phyloP scores from a whole-genome alignment of 2,113 vertebrate genomes.

The Channa maculata region DNA sequence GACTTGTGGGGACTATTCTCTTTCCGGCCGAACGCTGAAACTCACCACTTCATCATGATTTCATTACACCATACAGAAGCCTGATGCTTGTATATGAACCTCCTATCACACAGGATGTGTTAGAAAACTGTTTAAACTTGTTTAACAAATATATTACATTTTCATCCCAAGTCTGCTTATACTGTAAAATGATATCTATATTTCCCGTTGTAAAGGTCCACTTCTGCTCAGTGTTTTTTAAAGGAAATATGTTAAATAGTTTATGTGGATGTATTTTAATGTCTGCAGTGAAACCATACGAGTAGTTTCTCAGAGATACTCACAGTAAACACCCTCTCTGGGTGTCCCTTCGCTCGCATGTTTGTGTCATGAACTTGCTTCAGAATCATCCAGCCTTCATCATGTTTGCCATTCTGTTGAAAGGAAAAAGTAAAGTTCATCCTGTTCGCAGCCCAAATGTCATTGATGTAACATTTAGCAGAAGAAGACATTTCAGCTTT shows the following conservation, averaged over 20 bases:
- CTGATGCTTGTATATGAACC: no score
- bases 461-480: not conserved
- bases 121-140: no score
- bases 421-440: not conserved
- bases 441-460: not conserved
- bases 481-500: not conserved
- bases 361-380: conserved; percentile 98
- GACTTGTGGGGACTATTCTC: no score
- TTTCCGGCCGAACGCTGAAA: no score
- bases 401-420: conserved; percentile 94
- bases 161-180: no score
- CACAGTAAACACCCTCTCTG: conserved; percentile 96
- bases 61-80: no score
- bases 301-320: conserved; percentile 66
- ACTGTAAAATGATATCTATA: not conserved
- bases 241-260: not conserved
- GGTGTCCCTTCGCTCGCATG: conserved; percentile 96
- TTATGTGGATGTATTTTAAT: not conserved
- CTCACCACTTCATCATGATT: no score
- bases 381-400: conserved; percentile 98
- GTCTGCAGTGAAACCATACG: not conserved
- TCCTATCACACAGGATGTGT: no score
- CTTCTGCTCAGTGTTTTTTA: not conserved
- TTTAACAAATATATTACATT: no score
- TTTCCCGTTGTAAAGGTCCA: not conserved